Evolutionary conservation across 2,113 vertebrate species (phyloP).

Genomic region (Gasterosteus nipponicus): DNA sequence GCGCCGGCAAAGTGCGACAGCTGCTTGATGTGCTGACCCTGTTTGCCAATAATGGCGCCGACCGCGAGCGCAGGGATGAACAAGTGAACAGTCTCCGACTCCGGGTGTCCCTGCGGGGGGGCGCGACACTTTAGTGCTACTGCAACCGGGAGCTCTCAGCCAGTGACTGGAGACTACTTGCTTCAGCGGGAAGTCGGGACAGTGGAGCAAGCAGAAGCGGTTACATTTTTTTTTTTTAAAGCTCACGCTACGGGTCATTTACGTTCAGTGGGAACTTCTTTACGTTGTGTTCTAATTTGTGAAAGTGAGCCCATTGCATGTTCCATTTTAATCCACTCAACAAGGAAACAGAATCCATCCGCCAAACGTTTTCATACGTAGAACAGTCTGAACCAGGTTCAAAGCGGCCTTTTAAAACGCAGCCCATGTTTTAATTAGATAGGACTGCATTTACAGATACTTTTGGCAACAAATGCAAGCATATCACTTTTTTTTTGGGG

Average conservation of each 20-base stretch:
- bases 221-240: not conserved
- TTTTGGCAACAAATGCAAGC: not conserved
- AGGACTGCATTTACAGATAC: not conserved
- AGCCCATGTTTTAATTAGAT: not conserved
- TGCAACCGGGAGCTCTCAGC: not conserved
- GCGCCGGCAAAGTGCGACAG: constrained; percentile 97
- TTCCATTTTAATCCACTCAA: not conserved
- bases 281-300: not conserved
- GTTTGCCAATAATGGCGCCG: constrained; percentile 98
- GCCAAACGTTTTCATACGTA: not conserved
- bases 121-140: constrained; percentile 26
- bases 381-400: not conserved
- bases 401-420: not conserved
- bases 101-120: constrained; percentile 82
- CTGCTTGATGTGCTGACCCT: constrained; percentile 99
- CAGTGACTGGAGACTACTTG: not conserved
- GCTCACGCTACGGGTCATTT: not conserved
- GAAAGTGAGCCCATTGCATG: not conserved
- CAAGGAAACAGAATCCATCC: not conserved
- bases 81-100: constrained; percentile 96
- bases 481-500: constrained; percentile 15
- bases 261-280: not conserved
- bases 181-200: constrained; percentile 5
- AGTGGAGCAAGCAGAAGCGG: constrained; percentile 14
- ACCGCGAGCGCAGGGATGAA: constrained; percentile 97